Base-by-base conservation (phyloP, 2,113 vertebrate genomes). In the Nannospalax galili region DNA sequence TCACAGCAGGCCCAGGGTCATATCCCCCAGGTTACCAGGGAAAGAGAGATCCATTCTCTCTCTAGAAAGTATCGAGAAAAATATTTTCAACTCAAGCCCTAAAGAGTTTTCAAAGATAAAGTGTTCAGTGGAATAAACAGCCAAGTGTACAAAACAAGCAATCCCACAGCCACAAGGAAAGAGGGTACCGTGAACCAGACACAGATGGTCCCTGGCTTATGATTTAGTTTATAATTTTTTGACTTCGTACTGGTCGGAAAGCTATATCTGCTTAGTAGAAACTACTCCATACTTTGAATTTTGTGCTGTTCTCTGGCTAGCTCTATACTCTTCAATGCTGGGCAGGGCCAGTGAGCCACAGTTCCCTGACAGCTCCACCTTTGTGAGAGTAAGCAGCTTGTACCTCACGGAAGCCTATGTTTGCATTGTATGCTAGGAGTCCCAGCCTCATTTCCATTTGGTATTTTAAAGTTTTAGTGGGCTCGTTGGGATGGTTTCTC, bases 71-170 rank as follows among this genome's bases (percentile, higher is more conserved):
- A n/a, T 88, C 45, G 56, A 86, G 42, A 69, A 86, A 77, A 81
- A 64, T 84, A 40, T 78, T 96, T 91, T 82, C 58, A 92, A 42
- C 26, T 70, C 15, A 85, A 30, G 17, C 12, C 30, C 40, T 75
- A n/a, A 84, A 87, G 40, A 72, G 65, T 92, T 92, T 17, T 85
- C 48, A 15, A 91, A 95, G 37, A 73, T 81, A 56, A 72, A 45
- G 16, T 86, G 73, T 65, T 48, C 52, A 90, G 32, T 81, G 93
- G 24, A 94, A 73, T 77, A 81, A 90, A 45, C 24, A 95, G n/a
- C 26, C 17, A 69, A 45, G 35, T 8, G 37, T 35, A 30, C 14
- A 60, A 40, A 73, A 90, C 52, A 69, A 48, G 60, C 16, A 37
- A 64, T 88, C 73, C 42, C 67, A 82, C 60, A 84, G 60, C 30